phyloP scores from a whole-genome alignment of 2,888 invertebrate species.

The Lithosia quadra region DNA sequence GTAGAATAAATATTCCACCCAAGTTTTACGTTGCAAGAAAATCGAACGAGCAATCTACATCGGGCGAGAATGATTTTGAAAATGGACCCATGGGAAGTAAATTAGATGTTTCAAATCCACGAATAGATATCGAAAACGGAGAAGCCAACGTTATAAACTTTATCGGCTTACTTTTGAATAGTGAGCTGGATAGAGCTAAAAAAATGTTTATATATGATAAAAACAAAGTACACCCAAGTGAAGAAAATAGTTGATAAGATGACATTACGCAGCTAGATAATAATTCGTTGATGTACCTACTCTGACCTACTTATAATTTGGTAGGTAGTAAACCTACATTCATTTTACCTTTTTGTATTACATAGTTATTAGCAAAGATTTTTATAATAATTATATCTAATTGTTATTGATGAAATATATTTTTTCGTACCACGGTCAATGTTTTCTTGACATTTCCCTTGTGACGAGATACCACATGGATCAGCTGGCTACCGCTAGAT shows the following conservation, averaged over 20 bases:
- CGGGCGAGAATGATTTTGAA: slow-evolving; percentile 33
- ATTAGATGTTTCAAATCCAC: slow-evolving; percentile 45
- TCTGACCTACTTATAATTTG: neutral
- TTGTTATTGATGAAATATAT: slow-evolving; percentile 18
- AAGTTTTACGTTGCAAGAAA: slow-evolving; percentile 50
- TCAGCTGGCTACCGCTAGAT: too few relatives aligned
- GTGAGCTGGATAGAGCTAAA: slow-evolving; percentile 73
- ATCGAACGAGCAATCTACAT: slow-evolving; percentile 34
- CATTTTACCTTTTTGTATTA: slow-evolving; percentile 16
- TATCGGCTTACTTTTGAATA: slow-evolving; percentile 70
- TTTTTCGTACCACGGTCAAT: slow-evolving; percentile 6
- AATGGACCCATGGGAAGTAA: slow-evolving; percentile 43
- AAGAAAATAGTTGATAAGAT: slow-evolving; percentile 53
- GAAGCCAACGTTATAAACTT: slow-evolving; percentile 65
- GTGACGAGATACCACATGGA: neutral
- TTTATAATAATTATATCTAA: slow-evolving; percentile 11
- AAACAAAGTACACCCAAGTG: slow-evolving; percentile 78
- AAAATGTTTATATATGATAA: slow-evolving; percentile 71
- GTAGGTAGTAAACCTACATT: neutral
- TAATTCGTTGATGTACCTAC: neutral
- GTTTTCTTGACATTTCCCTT: neutral
- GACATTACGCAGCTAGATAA: neutral
- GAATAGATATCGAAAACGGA: slow-evolving; percentile 41
- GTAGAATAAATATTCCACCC: slow-evolving; percentile 55
- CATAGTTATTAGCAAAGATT: slow-evolving; percentile 1